Evolutionary conservation across 2,888 invertebrate genomes (phyloP).

Genomic region (Synanthedon myopaeformis): DNA sequence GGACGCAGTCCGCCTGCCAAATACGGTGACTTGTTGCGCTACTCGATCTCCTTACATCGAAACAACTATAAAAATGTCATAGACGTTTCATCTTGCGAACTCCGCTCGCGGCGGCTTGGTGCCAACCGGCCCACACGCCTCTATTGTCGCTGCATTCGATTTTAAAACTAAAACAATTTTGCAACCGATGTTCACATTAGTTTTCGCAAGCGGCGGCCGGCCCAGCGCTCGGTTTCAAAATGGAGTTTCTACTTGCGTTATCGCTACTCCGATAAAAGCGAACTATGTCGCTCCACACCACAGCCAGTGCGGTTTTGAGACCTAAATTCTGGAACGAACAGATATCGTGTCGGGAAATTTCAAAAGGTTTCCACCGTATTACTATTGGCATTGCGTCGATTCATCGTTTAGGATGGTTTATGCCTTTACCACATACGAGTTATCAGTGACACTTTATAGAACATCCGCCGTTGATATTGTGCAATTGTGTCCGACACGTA

Average conservation of each 20-base stretch:
- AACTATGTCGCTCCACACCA: conserved; percentile 33
- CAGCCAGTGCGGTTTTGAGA: conserved; percentile 55
- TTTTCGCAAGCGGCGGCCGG: conserved; percentile 71
- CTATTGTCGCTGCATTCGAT: conserved; percentile 49
- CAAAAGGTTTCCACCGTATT: conserved; percentile 8
- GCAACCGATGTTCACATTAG: conserved; percentile 70
- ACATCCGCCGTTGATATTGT: conserved; percentile 38
- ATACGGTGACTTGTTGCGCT: conserved; percentile 44
- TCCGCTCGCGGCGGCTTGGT: conserved; percentile 8
- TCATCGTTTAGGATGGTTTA: conserved; percentile 5
- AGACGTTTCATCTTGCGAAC: conserved; percentile 7
- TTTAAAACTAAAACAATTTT: conserved; percentile 68
- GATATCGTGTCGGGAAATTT: conserved; percentile 9
- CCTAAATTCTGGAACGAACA: conserved; percentile 44
- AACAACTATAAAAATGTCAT: background rate
- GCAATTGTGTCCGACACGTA: conserved; percentile 45
- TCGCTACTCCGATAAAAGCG: conserved; percentile 61
- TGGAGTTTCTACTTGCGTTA: conserved; percentile 62
- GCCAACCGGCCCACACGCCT: conserved; percentile 14
- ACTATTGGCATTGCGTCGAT: conserved; percentile 10
- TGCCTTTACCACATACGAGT: background rate
- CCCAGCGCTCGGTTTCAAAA: conserved; percentile 67
- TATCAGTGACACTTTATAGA: conserved; percentile 44
- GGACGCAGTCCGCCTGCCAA: conserved; percentile 49
- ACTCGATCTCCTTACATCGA: conserved; percentile 46